phyloP scores from a whole-genome alignment of 2,888 invertebrate genomes.

The Drosophila nr. medialis region DNA sequence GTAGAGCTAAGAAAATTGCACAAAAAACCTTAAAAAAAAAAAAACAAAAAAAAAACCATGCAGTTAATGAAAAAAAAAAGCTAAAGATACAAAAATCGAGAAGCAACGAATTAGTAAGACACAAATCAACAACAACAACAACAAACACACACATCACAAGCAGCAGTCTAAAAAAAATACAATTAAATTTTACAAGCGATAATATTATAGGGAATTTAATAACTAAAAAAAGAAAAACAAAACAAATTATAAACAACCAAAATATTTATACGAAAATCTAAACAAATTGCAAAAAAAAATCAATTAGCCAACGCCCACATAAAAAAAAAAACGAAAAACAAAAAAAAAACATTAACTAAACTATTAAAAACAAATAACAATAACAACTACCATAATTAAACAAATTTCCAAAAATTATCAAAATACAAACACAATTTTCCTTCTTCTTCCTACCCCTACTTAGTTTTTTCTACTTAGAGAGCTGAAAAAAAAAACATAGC shows the following conservation, averaged over 20 bases:
- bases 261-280: slow-evolving; percentile 20
- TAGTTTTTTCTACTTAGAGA: slow-evolving; percentile 37
- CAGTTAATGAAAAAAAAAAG: slow-evolving; percentile 22
- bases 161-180: slow-evolving; percentile 41
- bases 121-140: slow-evolving; percentile 12
- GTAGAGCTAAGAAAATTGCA: slow-evolving; percentile 75
- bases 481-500: slow-evolving; percentile 34
- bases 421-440: slow-evolving; percentile 15
- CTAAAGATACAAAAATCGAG: slow-evolving; percentile 41
- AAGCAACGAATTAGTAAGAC: slow-evolving; percentile 71
- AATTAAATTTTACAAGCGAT: slow-evolving; percentile 38
- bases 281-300: slow-evolving; percentile 40
- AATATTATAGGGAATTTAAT: slow-evolving; percentile 60
- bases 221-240: slow-evolving; percentile 30
- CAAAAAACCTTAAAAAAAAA: slow-evolving; percentile 26
- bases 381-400: slow-evolving; percentile 16
- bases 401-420: slow-evolving; percentile 13
- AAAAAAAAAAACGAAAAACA: background rate
- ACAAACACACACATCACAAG: slow-evolving; percentile 59
- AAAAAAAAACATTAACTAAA: slow-evolving; percentile 22
- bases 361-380: slow-evolving; percentile 21
- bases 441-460: slow-evolving; percentile 6
- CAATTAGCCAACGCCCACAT: slow-evolving; percentile 60
- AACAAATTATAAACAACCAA: slow-evolving; percentile 26
- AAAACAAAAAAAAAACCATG: slow-evolving; percentile 30